Percentiles rank a stretch among this genome's conserved stretches.
phyloP scores from a whole-genome alignment of 2,113 vertebrate species.

The Montifringilla adamsi region DNA sequence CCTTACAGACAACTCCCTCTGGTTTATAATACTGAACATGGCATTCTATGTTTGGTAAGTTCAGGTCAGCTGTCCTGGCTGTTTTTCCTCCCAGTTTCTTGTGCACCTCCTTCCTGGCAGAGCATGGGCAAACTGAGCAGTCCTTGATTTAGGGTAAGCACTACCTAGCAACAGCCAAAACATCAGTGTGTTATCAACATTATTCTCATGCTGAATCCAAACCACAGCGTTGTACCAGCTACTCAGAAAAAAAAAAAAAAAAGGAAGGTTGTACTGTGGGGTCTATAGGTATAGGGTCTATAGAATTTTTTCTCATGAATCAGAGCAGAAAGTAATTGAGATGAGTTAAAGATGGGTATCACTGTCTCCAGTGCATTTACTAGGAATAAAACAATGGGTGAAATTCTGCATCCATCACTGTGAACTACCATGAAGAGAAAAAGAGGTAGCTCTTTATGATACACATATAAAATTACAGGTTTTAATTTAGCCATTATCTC shows the following conservation, averaged over 20 bases:
- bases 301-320: not conserved
- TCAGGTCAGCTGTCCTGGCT: not conserved
- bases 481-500: not conserved
- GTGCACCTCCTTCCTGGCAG: accelerated
- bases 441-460: not conserved
- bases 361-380: not conserved
- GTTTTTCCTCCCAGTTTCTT: not conserved
- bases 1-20: not conserved
- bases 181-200: not conserved
- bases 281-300: not conserved
- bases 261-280: accelerated
- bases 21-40: not conserved
- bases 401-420: not conserved
- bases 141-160: not conserved
- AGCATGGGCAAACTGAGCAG: not conserved
- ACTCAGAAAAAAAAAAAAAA: not conserved
- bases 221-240: not conserved
- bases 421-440: not conserved
- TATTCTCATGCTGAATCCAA: not conserved
- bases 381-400: not conserved
- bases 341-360: not conserved
- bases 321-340: not conserved
- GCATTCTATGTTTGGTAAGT: not conserved
- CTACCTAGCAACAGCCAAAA: not conserved
- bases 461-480: not conserved